phyloP scores from a whole-genome alignment of 2,797 vertebrate species.

The Danionella dracula region DNA sequence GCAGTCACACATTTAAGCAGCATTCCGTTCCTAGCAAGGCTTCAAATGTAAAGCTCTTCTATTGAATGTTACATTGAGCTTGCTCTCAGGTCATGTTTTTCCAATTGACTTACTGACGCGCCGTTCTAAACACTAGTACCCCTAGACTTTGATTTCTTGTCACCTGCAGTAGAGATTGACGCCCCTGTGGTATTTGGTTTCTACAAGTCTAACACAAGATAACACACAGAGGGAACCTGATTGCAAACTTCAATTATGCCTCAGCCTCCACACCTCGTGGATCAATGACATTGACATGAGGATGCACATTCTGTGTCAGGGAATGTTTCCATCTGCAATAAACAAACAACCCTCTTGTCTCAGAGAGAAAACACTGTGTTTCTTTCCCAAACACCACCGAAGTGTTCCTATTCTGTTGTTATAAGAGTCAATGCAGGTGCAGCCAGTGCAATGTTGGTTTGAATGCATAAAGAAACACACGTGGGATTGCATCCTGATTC shows the following conservation, averaged over 20 bases:
- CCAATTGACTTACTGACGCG: constrained; percentile 21
- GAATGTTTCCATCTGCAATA: constrained; percentile 25
- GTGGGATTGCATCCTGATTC: not conserved
- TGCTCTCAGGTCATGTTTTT: constrained; percentile 8
- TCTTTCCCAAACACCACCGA: not conserved
- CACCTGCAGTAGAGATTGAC: constrained; percentile 13
- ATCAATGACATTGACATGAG: constrained; percentile 38
- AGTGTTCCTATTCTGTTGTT: not conserved
- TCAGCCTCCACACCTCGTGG: not conserved
- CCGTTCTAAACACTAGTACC: not conserved
- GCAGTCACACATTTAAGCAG: too few species aligned
- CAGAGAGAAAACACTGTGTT: not conserved
- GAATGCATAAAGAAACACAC: not conserved
- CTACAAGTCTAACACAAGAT: constrained; percentile 8
- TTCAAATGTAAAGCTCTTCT: not conserved
- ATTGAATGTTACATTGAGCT: not conserved
- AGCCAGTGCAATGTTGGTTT: not conserved
- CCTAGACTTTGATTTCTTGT: constrained; percentile 5
- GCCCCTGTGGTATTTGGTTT: not conserved
- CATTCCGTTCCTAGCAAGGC: not conserved
- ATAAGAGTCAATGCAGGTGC: not conserved
- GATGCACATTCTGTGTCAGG: constrained; percentile 8
- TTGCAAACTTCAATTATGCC: constrained; percentile 16
- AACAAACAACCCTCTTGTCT: not conserved
- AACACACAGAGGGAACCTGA: not conserved